Percentiles rank a stretch among this genome's conserved stretches.
These are phyloP conservation scores for Pentamera pediparva DNA, from an alignment of 53 echinoderm and acorn worm genomes.

Conservation along the genomic window DNA sequence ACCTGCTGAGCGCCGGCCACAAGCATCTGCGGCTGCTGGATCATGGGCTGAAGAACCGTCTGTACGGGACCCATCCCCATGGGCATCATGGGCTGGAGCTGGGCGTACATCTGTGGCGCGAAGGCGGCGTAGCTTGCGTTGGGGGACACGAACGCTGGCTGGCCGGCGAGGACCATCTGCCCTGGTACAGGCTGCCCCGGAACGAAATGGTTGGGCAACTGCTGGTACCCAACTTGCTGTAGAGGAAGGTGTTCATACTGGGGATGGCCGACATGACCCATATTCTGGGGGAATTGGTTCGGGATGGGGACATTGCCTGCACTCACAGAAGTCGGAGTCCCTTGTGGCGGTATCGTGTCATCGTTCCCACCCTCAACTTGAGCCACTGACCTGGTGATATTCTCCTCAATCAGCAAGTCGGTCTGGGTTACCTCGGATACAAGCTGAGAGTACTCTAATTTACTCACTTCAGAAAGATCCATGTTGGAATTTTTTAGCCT, in stretches of 20 bases:
- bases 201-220: slow-evolving; percentile 1
- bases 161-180: slow-evolving; percentile 13
- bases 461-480: slow-evolving; percentile 5
- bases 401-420: slow-evolving; percentile 15
- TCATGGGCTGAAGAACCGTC: slow-evolving; percentile 15
- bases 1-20: background rate
- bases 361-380: background rate
- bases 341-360: background rate
- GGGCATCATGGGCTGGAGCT: slow-evolving; percentile 7
- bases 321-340: background rate
- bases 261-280: background rate
- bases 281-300: too few relatives aligned
- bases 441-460: background rate
- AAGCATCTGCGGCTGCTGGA: slow-evolving; percentile 31
- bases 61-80: slow-evolving; percentile 29
- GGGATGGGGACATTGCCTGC: background rate
- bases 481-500: slow-evolving; percentile 10
- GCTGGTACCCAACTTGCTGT: background rate
- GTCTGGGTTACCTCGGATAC: slow-evolving; percentile 3
- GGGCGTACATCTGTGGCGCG: slow-evolving; percentile 19
- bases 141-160: slow-evolving; percentile 21
- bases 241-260: background rate
- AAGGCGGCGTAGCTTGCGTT: slow-evolving; percentile 16
- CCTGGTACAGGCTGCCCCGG: background rate
- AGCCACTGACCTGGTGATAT: slow-evolving; percentile 1